phyloP scores from a whole-genome alignment of 23 tunicate species.

The Trididemnum clinides region DNA sequence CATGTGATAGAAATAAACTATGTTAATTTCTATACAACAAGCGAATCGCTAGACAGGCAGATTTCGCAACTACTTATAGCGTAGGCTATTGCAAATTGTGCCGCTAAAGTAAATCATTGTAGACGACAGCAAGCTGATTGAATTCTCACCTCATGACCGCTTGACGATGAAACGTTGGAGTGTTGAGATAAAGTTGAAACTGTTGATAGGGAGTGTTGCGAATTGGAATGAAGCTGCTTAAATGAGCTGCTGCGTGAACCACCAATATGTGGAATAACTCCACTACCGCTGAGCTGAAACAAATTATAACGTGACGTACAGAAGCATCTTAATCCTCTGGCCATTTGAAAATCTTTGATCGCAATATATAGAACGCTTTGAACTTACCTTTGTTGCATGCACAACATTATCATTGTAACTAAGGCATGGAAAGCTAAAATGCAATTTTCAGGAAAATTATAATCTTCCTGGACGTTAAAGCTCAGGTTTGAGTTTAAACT shows the following conservation, averaged over 20 bases:
- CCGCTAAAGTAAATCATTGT: not conserved
- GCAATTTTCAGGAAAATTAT: too few relatives aligned
- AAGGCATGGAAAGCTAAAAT: too few relatives aligned
- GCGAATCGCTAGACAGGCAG: too few relatives aligned
- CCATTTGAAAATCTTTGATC: not conserved
- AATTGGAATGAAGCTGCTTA: conserved; percentile 16
- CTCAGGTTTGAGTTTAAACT: too few relatives aligned
- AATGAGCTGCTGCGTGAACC: conserved; percentile 46
- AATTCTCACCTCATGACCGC: conserved; percentile 23
- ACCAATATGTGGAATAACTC: conserved; percentile 37
- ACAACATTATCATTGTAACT: too few relatives aligned
- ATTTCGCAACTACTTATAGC: too few relatives aligned
- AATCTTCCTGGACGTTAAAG: too few relatives aligned
- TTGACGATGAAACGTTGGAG: conserved; percentile 27
- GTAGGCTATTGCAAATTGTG: too few relatives aligned
- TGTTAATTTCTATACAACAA: too few relatives aligned
- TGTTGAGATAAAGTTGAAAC: conserved; percentile 76
- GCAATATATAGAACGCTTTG: not conserved
- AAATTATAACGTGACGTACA: too few relatives aligned
- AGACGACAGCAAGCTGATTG: not conserved
- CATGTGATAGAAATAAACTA: too few relatives aligned
- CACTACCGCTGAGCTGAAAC: conserved; percentile 14
- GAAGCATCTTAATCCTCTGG: too few relatives aligned
- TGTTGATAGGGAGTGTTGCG: conserved; percentile 49
- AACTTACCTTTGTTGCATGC: not conserved